Base-by-base conservation (phyloP, 2,888 invertebrate genomes). In the Liposcelis brunnea region DNA sequence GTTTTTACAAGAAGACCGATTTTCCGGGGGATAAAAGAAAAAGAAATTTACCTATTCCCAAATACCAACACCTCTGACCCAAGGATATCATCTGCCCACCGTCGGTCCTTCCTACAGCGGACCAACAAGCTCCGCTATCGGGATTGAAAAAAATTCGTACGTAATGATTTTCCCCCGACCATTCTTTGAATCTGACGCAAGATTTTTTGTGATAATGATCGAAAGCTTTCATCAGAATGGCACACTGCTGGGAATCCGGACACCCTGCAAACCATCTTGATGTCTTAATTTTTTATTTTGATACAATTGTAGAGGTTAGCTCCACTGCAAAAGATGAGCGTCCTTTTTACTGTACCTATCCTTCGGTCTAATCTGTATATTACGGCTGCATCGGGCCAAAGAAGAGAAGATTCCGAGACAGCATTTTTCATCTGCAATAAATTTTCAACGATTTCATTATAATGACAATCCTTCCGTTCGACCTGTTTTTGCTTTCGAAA, bases 61-160 rank as follows among this genome's bases (percentile, higher is more conserved):
- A 55, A 40, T 57, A 58, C 53, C 64, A 59, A 51, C 68, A 68
- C 2, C 59, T 58, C 5, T 53, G 52, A 1, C 59, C 58, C 48
- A 71, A 56, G 2, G 68, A 67, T 3, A 71, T 56, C 1, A 61
- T 59, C 54, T 71, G 71, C 40, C 58, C 59, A 1, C 68, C 69
- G 4, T 63, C 61, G 14, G 61, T 53, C 2, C 70, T 67, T 2
- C 71, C 66, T n/a, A 58, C 58, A 2, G 53, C 50, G 2, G 56
- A 58, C 55, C 56, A 58, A 47, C 56, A 57, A 3, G 56, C 54
- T 11, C 54, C 55, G 45, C 56, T 58, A 47, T 51, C 49, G 38
- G 48, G 47, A 40, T 56, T 56, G 47, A 55, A 53, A 51, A 56
- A 55, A 19, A 59, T 52, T 33, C 52, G 51, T 14, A 65, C 56